Percentiles rank a stretch among this genome's conserved stretches.
phyloP scores from a whole-genome alignment of 1,140 invertebrate species.

The Drosophila ercepeae region DNA sequence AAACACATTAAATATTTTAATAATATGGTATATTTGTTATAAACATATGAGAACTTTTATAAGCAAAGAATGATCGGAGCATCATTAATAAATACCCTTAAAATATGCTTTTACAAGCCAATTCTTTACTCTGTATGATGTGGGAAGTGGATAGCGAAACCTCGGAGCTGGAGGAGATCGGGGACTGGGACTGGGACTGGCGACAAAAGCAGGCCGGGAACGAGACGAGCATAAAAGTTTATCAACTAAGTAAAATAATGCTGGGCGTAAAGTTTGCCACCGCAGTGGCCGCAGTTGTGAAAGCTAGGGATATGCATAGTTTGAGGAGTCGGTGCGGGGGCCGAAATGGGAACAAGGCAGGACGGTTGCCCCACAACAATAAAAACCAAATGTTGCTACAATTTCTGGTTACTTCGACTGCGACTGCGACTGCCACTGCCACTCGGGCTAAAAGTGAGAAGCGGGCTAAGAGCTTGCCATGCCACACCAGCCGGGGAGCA shows the following conservation, averaged over 20 bases:
- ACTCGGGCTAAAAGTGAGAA: constrained; percentile 14
- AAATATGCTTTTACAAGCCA: neutral
- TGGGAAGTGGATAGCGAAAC: constrained; percentile 16
- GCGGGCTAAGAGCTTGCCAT: constrained; percentile 62
- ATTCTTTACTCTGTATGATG: neutral
- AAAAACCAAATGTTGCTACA: constrained; percentile 78
- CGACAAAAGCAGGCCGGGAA: constrained; percentile 5
- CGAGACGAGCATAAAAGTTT: constrained; percentile 66
- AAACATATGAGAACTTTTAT: too few species aligned
- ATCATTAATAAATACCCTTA: neutral
- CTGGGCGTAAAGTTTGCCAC: constrained; percentile 76
- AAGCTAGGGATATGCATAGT: constrained; percentile 18
- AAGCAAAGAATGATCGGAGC: too few species aligned
- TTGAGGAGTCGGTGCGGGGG: neutral
- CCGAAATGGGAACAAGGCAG: neutral
- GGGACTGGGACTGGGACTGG: constrained; percentile 1
- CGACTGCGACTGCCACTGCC: constrained; percentile 4
- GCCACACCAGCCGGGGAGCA: constrained; percentile 48
- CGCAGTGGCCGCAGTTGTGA: constrained; percentile 66
- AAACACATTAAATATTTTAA: constrained; percentile 3
- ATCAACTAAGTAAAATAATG: constrained; percentile 82
- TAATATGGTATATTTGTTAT: too few species aligned
- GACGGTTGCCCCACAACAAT: constrained; percentile 60
- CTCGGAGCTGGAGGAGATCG: constrained; percentile 8
- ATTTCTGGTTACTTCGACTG: constrained; percentile 34